phyloP scores from a whole-genome alignment of 1,140 invertebrate genomes.

The Latrodectus geometricus region DNA sequence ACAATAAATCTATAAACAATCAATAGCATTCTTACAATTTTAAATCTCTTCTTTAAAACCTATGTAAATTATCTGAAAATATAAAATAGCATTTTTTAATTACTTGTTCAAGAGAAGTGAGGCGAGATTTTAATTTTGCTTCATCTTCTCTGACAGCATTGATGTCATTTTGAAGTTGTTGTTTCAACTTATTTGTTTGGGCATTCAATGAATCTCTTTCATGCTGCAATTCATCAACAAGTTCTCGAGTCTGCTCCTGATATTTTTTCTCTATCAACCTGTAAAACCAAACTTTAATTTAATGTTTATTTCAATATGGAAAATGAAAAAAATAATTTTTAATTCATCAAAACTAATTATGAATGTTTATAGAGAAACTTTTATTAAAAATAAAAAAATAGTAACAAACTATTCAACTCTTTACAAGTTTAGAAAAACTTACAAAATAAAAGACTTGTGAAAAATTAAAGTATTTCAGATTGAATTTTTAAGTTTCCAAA shows the following conservation, averaged over 20 bases:
- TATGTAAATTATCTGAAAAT: no score
- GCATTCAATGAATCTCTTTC: constrained; percentile 79
- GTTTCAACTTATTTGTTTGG: constrained; percentile 64
- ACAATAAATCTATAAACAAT: not conserved
- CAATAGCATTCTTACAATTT: not conserved
- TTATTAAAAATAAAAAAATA: no score
- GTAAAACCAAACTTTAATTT: not conserved
- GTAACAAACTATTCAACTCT: no score
- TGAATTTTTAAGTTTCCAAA: no score
- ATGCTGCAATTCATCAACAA: constrained; percentile 76
- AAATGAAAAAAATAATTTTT: no score
- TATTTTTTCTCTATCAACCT: constrained; percentile 80
- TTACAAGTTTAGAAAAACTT: no score
- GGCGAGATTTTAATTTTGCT: constrained; percentile 71
- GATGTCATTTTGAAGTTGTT: constrained; percentile 69
- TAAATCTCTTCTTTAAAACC: not conserved
- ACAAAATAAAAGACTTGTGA: no score
- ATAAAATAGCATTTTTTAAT: no score
- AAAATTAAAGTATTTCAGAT: no score
- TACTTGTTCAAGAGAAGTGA: constrained; percentile 71
- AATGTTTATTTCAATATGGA: not conserved
- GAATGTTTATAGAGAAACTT: no score
- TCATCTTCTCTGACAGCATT: constrained; percentile 73
- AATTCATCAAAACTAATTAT: no score
- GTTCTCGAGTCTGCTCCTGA: constrained; percentile 77